Conservation (phyloP, 30 jellyfish, hydroid and myxozoan genomes). For the Pelagia noctiluca region DNA sequence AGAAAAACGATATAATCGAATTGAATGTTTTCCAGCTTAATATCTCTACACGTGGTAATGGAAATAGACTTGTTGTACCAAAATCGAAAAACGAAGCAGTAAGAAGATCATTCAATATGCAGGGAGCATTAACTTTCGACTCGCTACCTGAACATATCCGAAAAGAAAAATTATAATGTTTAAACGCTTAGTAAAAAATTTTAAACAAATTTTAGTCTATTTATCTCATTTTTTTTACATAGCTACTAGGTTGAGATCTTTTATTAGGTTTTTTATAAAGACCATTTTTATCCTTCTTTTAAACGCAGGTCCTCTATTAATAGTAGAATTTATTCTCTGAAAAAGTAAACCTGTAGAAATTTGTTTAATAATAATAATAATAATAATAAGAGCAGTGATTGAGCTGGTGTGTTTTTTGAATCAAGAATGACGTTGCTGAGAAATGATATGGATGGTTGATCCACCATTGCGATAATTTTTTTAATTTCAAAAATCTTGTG, state of each 20-base stretch:
- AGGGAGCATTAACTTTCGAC: constrained; percentile 38
- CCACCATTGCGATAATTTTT: too few species aligned
- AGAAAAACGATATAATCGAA: constrained; percentile 18
- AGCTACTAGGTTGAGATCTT: not conserved
- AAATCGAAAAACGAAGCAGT: constrained; percentile 43
- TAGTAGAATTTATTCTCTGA: constrained; percentile 41
- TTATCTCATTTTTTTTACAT: not conserved
- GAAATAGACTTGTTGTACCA: constrained; percentile 50
- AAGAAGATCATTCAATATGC: constrained; percentile 30
- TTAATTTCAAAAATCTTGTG: too few species aligned
- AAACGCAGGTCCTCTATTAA: constrained; percentile 48
- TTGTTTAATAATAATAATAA: too few species aligned
- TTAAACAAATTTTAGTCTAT: constrained; percentile 7
- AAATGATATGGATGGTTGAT: too few species aligned
- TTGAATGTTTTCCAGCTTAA: constrained; percentile 33
- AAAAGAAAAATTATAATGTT: constrained; percentile 14
- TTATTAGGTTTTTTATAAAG: constrained; percentile 13
- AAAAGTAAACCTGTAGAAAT: constrained; percentile 20
- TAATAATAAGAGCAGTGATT: too few species aligned
- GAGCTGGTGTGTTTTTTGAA: too few species aligned
- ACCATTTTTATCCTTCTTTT: constrained; percentile 21
- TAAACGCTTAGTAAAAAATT: constrained; percentile 37
- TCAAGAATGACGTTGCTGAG: too few species aligned
- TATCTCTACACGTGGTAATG: constrained; percentile 43
- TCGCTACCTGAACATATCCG: constrained; percentile 36